Conservation (phyloP, 2,113 vertebrate genomes). For the Spermophilus dauricus region DNA sequence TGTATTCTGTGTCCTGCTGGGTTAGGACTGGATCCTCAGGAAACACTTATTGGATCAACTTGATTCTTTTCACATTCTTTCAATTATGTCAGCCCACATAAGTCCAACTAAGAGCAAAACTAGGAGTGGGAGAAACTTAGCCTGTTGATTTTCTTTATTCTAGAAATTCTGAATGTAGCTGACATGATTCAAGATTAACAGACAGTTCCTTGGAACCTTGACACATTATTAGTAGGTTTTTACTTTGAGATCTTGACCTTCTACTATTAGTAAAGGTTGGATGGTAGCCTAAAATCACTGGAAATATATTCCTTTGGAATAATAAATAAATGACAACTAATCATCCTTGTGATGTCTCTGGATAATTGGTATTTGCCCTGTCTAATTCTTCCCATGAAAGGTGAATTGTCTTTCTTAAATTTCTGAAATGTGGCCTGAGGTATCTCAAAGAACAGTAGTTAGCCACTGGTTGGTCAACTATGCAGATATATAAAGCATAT, state of each 20-base stretch:
- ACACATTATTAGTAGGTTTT: not conserved
- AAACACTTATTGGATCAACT: not conserved
- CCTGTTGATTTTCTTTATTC: not conserved
- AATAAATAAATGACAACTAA: slow-evolving; percentile 93
- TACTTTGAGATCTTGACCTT: slow-evolving; percentile 19
- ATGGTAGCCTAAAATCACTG: slow-evolving; percentile 18
- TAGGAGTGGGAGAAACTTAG: not conserved
- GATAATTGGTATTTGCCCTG: slow-evolving; percentile 93
- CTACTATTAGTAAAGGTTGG: not conserved
- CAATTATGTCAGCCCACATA: not conserved
- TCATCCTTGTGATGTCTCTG: slow-evolving; percentile 92
- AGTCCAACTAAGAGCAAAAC: not conserved
- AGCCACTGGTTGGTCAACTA: slow-evolving; percentile 84
- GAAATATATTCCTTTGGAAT: slow-evolving; percentile 86
- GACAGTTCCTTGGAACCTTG: not conserved
- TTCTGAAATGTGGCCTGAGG: slow-evolving; percentile 92
- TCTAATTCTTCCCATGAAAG: slow-evolving; percentile 95
- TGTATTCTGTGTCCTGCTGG: not conserved
- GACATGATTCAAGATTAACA: not conserved
- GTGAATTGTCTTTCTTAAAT: slow-evolving; percentile 90
- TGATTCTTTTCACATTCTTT: not conserved
- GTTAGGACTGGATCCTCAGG: not conserved
- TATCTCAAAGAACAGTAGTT: slow-evolving; percentile 90
- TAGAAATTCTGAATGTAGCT: not conserved
- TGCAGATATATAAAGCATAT: slow-evolving; percentile 78